These are phyloP conservation scores for Drosophila funebris DNA, from an alignment of 1,140 invertebrate genomes.

Conservation along the genomic window DNA sequence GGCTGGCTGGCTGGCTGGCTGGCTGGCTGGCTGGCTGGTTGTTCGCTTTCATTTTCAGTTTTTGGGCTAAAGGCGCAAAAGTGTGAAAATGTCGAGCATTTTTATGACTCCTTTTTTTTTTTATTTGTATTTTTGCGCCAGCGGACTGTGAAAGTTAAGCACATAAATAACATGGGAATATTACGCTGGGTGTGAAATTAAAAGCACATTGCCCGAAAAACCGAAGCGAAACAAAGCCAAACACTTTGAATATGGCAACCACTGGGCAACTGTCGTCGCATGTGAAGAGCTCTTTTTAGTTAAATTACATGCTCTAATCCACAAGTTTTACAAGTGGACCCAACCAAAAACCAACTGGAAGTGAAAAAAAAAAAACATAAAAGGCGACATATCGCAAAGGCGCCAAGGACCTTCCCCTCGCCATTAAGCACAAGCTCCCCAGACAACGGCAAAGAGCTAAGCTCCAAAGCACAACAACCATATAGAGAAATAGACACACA, in stretches of 20 bases:
- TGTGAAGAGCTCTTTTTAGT: conserved; percentile 70
- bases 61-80: conserved; percentile 66
- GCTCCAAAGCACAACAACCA: conserved; percentile 40
- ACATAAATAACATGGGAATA: conserved; percentile 69
- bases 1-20: conserved; percentile 11
- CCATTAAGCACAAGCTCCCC: conserved; percentile 19
- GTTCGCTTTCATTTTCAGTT: conserved; percentile 73
- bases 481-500: not conserved
- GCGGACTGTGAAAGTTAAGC: conserved; percentile 75
- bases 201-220: conserved; percentile 69
- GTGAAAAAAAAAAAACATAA: conserved; percentile 65
- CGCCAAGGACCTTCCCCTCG: conserved; percentile 54
- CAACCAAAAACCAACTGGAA: conserved; percentile 18
- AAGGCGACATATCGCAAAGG: conserved; percentile 68
- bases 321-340: conserved; percentile 52
- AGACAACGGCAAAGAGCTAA: conserved; percentile 68
- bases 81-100: conserved; percentile 74
- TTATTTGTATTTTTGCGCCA: conserved; percentile 42
- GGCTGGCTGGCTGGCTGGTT: conserved; percentile 8
- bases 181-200: conserved; percentile 53
- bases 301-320: conserved; percentile 78
- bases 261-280: conserved; percentile 36
- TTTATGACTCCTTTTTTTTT: conserved; percentile 71
- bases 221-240: conserved; percentile 14
- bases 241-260: conserved; percentile 61